Percentiles rank a stretch among this genome's conserved stretches.
phyloP scores from a whole-genome alignment of 2,888 invertebrate genomes.

The Sarcophaga rosellei region DNA sequence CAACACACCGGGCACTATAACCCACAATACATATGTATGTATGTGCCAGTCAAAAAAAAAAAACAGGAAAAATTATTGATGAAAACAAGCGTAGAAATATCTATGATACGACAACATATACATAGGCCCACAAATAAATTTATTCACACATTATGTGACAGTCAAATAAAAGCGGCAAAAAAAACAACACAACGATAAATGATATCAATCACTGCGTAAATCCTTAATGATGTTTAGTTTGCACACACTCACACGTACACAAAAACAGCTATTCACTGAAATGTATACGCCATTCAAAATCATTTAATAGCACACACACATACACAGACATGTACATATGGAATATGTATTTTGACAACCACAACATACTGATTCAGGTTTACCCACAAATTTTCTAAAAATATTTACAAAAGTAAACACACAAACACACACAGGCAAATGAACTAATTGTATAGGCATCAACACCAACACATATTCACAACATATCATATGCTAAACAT shows the following conservation, averaged over 20 bases:
- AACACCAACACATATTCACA: neutral
- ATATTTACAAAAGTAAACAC: constrained; percentile 11
- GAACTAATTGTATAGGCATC: too few species aligned
- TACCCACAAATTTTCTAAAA: neutral
- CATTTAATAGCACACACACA: neutral
- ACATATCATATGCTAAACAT: neutral
- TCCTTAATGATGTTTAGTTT: constrained; percentile 48
- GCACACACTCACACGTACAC: neutral
- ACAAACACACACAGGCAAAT: neutral
- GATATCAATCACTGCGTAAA: constrained; percentile 56
- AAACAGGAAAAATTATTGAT: too few species aligned
- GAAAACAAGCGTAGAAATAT: too few species aligned
- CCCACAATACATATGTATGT: too few species aligned
- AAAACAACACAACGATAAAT: constrained; percentile 40
- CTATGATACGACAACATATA: neutral
- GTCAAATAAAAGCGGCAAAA: neutral
- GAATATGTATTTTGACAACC: constrained; percentile 5
- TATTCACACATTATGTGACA: constrained; percentile 31
- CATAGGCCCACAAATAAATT: constrained; percentile 11
- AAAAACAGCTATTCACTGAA: neutral
- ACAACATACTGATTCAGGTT: constrained; percentile 8
- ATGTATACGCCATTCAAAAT: constrained; percentile 19
- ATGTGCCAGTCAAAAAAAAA: too few species aligned
- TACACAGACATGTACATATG: neutral
- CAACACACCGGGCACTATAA: too few species aligned